Conservation (phyloP, 2,888 invertebrate species). For the Polydrusus pterygomalis region DNA sequence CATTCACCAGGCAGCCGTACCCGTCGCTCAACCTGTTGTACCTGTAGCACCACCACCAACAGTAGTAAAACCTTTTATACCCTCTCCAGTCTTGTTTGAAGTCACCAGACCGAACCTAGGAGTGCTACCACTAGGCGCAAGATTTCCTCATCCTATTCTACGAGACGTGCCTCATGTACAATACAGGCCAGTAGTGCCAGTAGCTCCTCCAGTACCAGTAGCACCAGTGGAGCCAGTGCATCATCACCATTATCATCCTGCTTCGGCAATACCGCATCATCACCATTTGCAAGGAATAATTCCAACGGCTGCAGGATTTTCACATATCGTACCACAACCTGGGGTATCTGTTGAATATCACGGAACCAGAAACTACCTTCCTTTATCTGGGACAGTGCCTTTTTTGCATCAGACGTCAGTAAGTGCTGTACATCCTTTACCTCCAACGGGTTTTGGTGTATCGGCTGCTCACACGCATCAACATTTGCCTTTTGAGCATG, state of each 20-base stretch:
- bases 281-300: slow-evolving; percentile 44
- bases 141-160: slow-evolving; percentile 62
- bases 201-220: slow-evolving; percentile 17
- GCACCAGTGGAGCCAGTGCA: slow-evolving; percentile 1
- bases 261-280: slow-evolving; percentile 32
- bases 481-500: slow-evolving; percentile 37
- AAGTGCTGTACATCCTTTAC: slow-evolving; percentile 48
- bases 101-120: slow-evolving; percentile 65
- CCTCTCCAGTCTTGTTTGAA: slow-evolving; percentile 61
- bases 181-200: slow-evolving; percentile 38
- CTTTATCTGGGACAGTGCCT: slow-evolving; percentile 49
- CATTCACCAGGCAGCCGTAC: slow-evolving; percentile 42
- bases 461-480: slow-evolving; percentile 11
- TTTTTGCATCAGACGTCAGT: slow-evolving; percentile 48
- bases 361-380: slow-evolving; percentile 56
- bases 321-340: slow-evolving; percentile 35
- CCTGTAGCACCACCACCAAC: slow-evolving; percentile 45
- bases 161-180: slow-evolving; percentile 54
- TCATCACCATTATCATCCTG: slow-evolving; percentile 28
- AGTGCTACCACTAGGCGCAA: slow-evolving; percentile 64
- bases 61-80: slow-evolving; percentile 53
- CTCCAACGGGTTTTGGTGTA: slow-evolving; percentile 21
- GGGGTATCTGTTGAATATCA: slow-evolving; percentile 59
- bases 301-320: slow-evolving; percentile 39
- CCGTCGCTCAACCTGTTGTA: slow-evolving; percentile 41